Percentiles rank a stretch among this genome's conserved stretches.
phyloP scores from a whole-genome alignment of 2,113 vertebrate species.

The Melozone crissalis region DNA sequence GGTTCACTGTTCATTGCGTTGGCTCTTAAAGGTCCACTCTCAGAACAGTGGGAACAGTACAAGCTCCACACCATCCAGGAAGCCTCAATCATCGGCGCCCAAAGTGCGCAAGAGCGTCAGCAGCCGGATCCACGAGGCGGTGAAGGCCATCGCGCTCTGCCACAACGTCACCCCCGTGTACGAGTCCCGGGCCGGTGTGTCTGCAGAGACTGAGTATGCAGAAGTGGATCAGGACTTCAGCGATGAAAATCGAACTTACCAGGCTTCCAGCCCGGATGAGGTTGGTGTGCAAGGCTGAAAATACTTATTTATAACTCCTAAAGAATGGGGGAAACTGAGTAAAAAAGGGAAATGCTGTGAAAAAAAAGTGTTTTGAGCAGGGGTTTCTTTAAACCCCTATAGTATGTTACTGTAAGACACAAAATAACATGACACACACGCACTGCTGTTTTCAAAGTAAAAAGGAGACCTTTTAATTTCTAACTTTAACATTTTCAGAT shows the following conservation, averaged over 20 bases:
- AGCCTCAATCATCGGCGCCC: constrained; percentile 78
- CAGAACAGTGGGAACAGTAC: constrained; percentile 67
- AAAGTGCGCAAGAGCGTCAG: constrained; percentile 92
- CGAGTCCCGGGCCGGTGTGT: constrained; percentile 73
- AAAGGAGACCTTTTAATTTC: too few species aligned
- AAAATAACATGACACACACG: too few species aligned
- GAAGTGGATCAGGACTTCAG: constrained; percentile 96
- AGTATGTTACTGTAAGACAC: background rate
- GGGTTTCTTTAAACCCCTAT: background rate
- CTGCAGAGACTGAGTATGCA: constrained; percentile 83
- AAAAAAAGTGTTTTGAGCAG: background rate
- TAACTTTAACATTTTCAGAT: too few species aligned
- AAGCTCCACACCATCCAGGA: constrained; percentile 75
- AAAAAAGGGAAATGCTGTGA: background rate
- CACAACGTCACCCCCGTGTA: constrained; percentile 98
- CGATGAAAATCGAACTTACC: constrained; percentile 92
- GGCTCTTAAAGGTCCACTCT: constrained; percentile 60
- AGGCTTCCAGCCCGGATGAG: constrained; percentile 98
- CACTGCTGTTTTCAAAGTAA: too few species aligned
- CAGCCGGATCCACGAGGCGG: constrained; percentile 92
- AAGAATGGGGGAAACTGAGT: background rate
- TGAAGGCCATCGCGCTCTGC: constrained; percentile 94
- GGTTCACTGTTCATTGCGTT: background rate
- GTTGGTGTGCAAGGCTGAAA: constrained; percentile 65
- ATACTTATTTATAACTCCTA: rapidly evolving